phyloP scores from a whole-genome alignment of 92 coral and sea anemone genomes.

The Epizoanthus ramosus region DNA sequence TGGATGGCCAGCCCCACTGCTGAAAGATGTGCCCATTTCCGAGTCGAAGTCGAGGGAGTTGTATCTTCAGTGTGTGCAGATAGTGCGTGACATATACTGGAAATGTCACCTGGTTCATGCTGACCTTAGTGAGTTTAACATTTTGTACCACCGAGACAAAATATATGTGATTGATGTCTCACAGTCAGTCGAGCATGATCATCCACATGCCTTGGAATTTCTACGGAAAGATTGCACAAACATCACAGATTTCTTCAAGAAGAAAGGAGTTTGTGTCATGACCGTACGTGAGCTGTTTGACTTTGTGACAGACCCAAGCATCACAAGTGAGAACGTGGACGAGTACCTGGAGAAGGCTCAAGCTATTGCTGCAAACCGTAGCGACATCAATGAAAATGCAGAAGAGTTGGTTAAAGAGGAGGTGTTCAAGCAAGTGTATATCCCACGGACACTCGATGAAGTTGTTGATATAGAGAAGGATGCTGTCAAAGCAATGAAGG shows the following conservation, averaged over 20 bases:
- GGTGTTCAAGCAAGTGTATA: constrained; percentile 91
- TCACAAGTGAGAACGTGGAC: constrained; percentile 85
- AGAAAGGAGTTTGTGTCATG: constrained; percentile 98
- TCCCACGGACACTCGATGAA: constrained; percentile 93
- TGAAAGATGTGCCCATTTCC: constrained; percentile 90
- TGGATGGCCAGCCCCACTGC: constrained; percentile 98
- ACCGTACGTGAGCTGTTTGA: constrained; percentile 92
- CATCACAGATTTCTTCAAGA: constrained; percentile 91
- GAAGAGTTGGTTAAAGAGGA: constrained; percentile 83
- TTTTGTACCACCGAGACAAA: constrained; percentile 82
- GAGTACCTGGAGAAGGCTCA: constrained; percentile 92
- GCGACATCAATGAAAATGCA: constrained; percentile 46
- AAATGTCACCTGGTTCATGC: constrained; percentile 97
- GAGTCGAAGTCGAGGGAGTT: constrained; percentile 96
- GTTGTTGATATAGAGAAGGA: constrained; percentile 92
- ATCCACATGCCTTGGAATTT: constrained; percentile 94
- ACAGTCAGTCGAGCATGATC: constrained; percentile 98
- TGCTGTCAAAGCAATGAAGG: constrained; percentile 70
- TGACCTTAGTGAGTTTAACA: constrained; percentile 96
- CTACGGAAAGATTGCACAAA: constrained; percentile 94
- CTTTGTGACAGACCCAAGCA: constrained; percentile 97
- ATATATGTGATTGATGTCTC: constrained; percentile 95
- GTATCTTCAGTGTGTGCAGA: constrained; percentile 93
- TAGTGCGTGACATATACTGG: constrained; percentile 93
- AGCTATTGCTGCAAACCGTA: constrained; percentile 77